Evolutionary conservation across 2,797 vertebrate species (phyloP), one percentile per base, ranked within the genome.

Genomic region (Halcyon smyrnensis): DNA sequence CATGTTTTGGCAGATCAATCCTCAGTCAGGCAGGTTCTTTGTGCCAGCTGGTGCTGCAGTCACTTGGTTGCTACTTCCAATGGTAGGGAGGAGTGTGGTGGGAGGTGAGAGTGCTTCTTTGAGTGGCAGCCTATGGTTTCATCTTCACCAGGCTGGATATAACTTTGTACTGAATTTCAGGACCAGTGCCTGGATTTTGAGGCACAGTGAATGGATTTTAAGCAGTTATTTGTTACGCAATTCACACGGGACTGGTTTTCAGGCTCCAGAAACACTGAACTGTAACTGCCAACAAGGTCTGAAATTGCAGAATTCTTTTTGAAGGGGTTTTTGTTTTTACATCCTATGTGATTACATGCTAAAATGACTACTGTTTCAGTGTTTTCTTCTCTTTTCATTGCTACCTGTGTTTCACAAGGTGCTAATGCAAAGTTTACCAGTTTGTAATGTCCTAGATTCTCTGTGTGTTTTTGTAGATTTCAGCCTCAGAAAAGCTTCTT

Each of bases 1-100:
- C 54, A 69, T 57, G 28, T 75, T 93, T 92, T 73, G 86, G 82
- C 84, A 92, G 59, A 92, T 80, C 39, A 76, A 67, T 76, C 87
- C 76, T 70, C 87, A 82, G 43, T 77, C 81, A 82, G 70, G 81
- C 67, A 63, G 89, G 91, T 89, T 89, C 71, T 30, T 34, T 46
- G 70, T 0, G 0, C 84, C 89, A 92, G 77, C 70, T 93, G 84
- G 70, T 84, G 48, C 67, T 1, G 3, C 0, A 0, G 41, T 87
- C 0, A 0, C 21, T 4, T 24, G 54, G 59, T 50, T 62, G 27
- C 54, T 69, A 5, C 81, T 92, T 82, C 25, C 69, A 70, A 81
- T 76, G 34, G 34, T 81, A 9, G 64, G 13, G n/a, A 8, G 10
- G 59, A 65, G 43, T 10, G 50, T 74, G 70, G 74, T 84, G 46